These are phyloP conservation scores for Mythimna albipuncta DNA, from an alignment of 2,888 invertebrate genomes.

Conservation along the genomic window DNA sequence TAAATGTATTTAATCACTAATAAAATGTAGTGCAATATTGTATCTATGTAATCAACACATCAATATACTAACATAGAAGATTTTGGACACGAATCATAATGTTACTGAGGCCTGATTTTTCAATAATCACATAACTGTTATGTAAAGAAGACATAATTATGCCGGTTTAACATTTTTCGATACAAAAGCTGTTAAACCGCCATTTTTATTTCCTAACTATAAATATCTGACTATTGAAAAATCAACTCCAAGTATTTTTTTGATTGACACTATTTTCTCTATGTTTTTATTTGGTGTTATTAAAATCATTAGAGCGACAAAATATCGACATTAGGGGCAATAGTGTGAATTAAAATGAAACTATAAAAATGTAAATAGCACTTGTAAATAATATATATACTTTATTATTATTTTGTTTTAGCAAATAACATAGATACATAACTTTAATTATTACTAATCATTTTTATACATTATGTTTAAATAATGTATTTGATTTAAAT, in stretches of 20 bases:
- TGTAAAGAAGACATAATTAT: too few relatives aligned
- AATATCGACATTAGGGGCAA: constrained; percentile 6
- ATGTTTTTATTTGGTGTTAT: neutral
- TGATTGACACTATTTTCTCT: constrained; percentile 12
- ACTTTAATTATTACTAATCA: neutral
- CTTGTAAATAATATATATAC: constrained; percentile 49
- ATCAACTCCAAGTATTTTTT: neutral
- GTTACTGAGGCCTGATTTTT: too few relatives aligned
- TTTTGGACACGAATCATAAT: constrained; percentile 9
- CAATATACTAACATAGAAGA: constrained; percentile 6
- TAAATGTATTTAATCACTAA: constrained; percentile 55
- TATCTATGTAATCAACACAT: constrained; percentile 41
- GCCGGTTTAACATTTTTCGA: too few relatives aligned
- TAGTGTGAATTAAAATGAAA: constrained; percentile 25
- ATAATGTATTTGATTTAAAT: neutral
- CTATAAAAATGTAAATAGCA: constrained; percentile 49
- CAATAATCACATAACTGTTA: too few relatives aligned
- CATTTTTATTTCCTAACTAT: too few relatives aligned
- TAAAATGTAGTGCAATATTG: constrained; percentile 52
- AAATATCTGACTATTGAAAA: too few relatives aligned
- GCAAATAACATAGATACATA: neutral
- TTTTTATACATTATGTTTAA: neutral
- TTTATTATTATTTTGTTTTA: constrained; percentile 39
- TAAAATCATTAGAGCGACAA: neutral
- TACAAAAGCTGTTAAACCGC: too few relatives aligned